These are phyloP conservation scores for Cirrhinus mrigala DNA, from an alignment of 2,797 vertebrate species.

Conservation along the genomic window DNA sequence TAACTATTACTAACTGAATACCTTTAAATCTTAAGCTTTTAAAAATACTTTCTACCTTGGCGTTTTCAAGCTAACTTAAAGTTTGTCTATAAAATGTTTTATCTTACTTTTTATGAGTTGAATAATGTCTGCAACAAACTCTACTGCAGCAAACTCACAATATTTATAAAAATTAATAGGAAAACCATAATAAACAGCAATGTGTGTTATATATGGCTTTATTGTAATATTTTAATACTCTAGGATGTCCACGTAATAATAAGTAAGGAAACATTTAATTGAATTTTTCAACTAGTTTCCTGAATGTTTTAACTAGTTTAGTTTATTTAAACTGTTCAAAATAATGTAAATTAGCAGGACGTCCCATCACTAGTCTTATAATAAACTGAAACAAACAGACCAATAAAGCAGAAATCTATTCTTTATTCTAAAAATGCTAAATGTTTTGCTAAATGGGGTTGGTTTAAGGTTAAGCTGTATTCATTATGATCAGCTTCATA, in stretches of 20 bases:
- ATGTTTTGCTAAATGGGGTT: not conserved
- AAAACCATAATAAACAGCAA: not conserved
- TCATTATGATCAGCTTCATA: conserved; percentile 5
- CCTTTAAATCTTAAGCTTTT: too few species aligned
- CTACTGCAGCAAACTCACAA: not conserved
- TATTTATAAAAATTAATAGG: not conserved
- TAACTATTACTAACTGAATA: too few species aligned
- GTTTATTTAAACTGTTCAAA: not conserved
- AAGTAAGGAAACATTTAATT: not conserved
- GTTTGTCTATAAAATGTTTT: too few species aligned
- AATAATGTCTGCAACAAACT: not conserved
- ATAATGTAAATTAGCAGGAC: not conserved
- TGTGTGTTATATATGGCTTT: not conserved
- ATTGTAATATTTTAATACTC: not conserved
- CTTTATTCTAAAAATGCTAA: not conserved
- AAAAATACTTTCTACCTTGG: too few species aligned
- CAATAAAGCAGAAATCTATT: not conserved
- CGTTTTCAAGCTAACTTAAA: too few species aligned
- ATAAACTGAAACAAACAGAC: not conserved
- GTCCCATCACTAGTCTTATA: not conserved
- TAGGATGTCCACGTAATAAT: not conserved
- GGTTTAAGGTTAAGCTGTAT: not conserved
- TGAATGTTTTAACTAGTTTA: not conserved
- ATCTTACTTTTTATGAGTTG: not conserved
- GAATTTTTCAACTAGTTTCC: not conserved